Evolutionary conservation across 2,113 vertebrate species (phyloP).

Genomic region (Nannospalax galili): DNA sequence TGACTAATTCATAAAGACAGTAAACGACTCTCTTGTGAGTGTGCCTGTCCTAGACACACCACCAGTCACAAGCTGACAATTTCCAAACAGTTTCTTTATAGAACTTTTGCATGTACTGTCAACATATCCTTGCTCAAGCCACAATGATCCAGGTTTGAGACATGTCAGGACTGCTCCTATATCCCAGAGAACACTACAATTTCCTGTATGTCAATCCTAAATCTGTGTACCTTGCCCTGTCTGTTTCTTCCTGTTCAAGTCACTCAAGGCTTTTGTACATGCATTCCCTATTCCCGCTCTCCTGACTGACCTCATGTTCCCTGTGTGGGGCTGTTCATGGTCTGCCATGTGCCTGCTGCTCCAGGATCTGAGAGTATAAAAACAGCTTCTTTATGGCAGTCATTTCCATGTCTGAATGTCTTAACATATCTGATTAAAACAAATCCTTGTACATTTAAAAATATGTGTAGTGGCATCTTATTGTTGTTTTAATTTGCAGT

Average conservation of each 20-base stretch:
- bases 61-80: not conserved
- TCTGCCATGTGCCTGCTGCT: not conserved
- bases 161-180: not conserved
- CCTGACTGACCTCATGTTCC: not conserved
- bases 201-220: not conserved
- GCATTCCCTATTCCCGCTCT: not conserved
- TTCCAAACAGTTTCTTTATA: not conserved
- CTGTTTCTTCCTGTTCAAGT: not conserved
- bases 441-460: conserved; percentile 50
- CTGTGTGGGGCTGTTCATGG: not conserved
- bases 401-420: conserved; percentile 1
- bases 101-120: not conserved
- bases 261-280: not conserved
- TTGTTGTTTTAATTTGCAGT: conserved; percentile 71
- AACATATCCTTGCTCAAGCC: not conserved
- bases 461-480: conserved; percentile 46
- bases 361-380: conserved; percentile 15
- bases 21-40: not conserved
- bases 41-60: not conserved
- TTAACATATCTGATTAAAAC: conserved; percentile 50
- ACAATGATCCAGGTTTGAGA: not conserved
- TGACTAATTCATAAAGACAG: not conserved
- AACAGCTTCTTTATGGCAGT: not conserved
- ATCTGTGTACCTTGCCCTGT: not conserved
- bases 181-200: not conserved